A percentile compares a stretch with the other conserved stretches of the same genome.
Evolutionary conservation across 2,113 vertebrate genomes (phyloP).

Genomic region (Hemibagrus wyckioides): DNA sequence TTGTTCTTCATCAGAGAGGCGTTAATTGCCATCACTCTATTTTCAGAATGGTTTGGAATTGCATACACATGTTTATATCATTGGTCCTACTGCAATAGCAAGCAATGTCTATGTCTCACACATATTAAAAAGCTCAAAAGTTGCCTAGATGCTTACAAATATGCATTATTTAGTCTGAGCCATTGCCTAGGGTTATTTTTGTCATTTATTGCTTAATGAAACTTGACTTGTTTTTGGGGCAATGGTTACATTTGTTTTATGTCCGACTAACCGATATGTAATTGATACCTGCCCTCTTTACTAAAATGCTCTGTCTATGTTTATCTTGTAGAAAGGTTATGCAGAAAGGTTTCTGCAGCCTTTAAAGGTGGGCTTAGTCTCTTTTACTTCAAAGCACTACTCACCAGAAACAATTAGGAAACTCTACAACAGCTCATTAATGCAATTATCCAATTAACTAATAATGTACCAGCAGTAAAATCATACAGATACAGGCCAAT

Average conservation of each 20-base stretch:
- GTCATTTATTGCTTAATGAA: neutral
- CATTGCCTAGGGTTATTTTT: neutral
- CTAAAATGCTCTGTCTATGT: neutral
- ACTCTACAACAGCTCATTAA: neutral
- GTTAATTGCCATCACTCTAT: conserved; percentile 17
- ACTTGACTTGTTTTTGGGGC: neutral
- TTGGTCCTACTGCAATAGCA: conserved; percentile 21
- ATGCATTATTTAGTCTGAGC: neutral
- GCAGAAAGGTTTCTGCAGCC: neutral
- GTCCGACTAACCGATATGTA: neutral
- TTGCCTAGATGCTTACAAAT: neutral
- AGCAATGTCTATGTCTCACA: conserved; percentile 18
- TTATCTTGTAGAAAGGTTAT: neutral
- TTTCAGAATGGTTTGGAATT: conserved; percentile 42
- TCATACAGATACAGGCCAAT: neutral
- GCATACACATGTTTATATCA: conserved; percentile 23
- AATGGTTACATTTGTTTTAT: neutral
- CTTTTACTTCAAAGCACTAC: neutral
- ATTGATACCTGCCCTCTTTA: neutral
- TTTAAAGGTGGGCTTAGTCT: neutral
- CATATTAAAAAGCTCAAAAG: neutral
- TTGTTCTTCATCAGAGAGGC: neutral
- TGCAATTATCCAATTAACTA: neutral
- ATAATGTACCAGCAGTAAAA: neutral
- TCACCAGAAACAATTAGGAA: neutral